phyloP scores from a whole-genome alignment of 1,140 invertebrate genomes.

The Drosophila cardini region DNA sequence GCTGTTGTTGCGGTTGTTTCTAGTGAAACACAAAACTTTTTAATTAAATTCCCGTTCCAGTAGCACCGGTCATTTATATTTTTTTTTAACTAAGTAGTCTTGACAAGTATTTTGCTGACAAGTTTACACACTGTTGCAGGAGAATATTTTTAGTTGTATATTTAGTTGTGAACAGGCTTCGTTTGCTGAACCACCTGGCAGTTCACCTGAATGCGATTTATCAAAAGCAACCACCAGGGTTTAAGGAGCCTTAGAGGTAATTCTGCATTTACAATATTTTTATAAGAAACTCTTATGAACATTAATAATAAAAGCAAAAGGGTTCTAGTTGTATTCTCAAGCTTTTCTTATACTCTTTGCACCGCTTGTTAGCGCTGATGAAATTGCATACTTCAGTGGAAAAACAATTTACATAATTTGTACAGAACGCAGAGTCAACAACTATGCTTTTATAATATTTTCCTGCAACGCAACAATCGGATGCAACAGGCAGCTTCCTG shows the following conservation, averaged over 20 bases:
- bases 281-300: too few relatives aligned
- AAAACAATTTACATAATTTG: slow-evolving; percentile 26
- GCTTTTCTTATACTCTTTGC: background rate
- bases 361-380: slow-evolving; percentile 13
- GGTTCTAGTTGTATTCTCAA: too few relatives aligned
- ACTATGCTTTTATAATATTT: slow-evolving; percentile 2
- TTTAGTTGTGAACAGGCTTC: slow-evolving; percentile 38
- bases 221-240: background rate
- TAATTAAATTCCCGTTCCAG: slow-evolving; percentile 72
- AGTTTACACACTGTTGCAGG: slow-evolving; percentile 64
- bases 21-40: slow-evolving; percentile 67
- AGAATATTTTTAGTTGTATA: slow-evolving; percentile 52
- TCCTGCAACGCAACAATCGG: slow-evolving; percentile 9
- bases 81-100: slow-evolving; percentile 20
- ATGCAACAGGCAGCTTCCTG: slow-evolving; percentile 38
- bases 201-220: background rate
- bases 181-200: background rate
- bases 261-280: background rate
- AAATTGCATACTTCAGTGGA: slow-evolving; percentile 29
- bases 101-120: slow-evolving; percentile 46
- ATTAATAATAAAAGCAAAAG: background rate
- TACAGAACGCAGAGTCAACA: slow-evolving; percentile 23
- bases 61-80: slow-evolving; percentile 46
- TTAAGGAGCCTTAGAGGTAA: background rate
- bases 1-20: slow-evolving; percentile 27